Evolutionary conservation across 2,113 vertebrate genomes (phyloP).

Genomic region (Hucho hucho): DNA sequence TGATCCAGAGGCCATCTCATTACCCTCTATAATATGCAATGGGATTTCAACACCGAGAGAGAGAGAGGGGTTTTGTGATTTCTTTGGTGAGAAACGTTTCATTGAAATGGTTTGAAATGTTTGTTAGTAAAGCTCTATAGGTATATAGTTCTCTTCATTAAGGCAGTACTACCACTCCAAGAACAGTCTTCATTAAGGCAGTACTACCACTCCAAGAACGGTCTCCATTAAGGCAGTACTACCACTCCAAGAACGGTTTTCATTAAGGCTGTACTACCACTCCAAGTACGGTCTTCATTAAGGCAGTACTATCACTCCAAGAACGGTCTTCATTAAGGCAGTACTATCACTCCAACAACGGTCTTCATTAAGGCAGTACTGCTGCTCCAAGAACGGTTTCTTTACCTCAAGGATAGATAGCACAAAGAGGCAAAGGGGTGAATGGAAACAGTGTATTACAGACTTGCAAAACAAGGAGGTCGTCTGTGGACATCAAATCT

Average conservation of each 20-base stretch:
- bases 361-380: constrained; percentile 2
- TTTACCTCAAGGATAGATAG: constrained; percentile 40
- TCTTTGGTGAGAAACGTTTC: neutral
- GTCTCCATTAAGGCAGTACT: too few species aligned
- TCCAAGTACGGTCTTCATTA: too few species aligned
- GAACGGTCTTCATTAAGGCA: too few species aligned
- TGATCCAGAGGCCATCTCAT: neutral
- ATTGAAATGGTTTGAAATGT: neutral
- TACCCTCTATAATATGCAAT: neutral
- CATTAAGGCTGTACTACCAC: too few species aligned
- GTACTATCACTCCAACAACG: too few species aligned
- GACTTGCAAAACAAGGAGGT: constrained; percentile 59
- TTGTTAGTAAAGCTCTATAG: too few species aligned
- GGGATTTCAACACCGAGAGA: neutral
- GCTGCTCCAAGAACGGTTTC: neutral
- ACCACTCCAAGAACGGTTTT: fast-evolving
- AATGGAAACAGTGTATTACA: constrained; percentile 55
- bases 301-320: too few species aligned
- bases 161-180: too few species aligned
- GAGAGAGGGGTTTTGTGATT: neutral
- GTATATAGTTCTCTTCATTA: too few species aligned
- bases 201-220: fast-evolving
- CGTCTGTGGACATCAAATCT: constrained; percentile 63
- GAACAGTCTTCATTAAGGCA: too few species aligned
- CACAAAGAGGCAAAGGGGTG: constrained; percentile 39